Conservation (phyloP, 2,113 vertebrate species). For the Takifugu flavidus region DNA sequence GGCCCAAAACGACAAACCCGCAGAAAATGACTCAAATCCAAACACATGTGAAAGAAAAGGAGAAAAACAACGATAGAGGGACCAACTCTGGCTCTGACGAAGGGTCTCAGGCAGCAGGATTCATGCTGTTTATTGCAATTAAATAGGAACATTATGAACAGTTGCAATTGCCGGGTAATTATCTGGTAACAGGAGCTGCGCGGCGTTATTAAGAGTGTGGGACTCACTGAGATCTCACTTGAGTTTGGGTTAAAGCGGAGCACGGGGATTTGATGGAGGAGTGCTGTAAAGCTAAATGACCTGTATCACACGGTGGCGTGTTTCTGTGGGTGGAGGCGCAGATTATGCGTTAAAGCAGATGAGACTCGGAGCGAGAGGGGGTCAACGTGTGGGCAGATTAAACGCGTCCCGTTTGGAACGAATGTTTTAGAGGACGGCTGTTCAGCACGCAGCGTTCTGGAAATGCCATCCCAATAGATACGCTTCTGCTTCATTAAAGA, state of each 20-base stretch:
- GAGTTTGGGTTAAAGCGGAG: conserved; percentile 48
- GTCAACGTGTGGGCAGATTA: conserved; percentile 52
- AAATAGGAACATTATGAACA: conserved; percentile 44
- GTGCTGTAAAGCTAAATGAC: conserved; percentile 63
- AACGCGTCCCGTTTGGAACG: conserved; percentile 34
- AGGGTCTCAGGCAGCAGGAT: conserved; percentile 17
- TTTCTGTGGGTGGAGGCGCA: conserved; percentile 36
- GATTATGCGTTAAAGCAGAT: conserved; percentile 17
- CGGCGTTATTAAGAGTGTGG: conserved; percentile 41
- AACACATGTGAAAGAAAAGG: conserved; percentile 33
- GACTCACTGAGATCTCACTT: conserved; percentile 20
- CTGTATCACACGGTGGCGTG: conserved; percentile 39
- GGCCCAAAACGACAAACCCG: conserved; percentile 23
- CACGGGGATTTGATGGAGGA: conserved; percentile 48
- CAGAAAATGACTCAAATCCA: conserved; percentile 17
- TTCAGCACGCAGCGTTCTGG: background rate
- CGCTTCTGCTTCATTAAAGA: background rate
- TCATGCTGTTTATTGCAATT: conserved; percentile 46
- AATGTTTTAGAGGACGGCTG: conserved; percentile 20
- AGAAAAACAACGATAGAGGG: conserved; percentile 15
- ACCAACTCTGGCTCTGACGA: conserved; percentile 15
- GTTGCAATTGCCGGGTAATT: conserved; percentile 51
- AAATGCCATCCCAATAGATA: conserved; percentile 4
- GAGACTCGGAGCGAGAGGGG: conserved; percentile 33
- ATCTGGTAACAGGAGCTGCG: conserved; percentile 33